A percentile compares a stretch with the other conserved stretches of the same genome.
These are phyloP conservation scores for Rattus rattus DNA, from an alignment of 2,113 vertebrate genomes.

Conservation along the genomic window DNA sequence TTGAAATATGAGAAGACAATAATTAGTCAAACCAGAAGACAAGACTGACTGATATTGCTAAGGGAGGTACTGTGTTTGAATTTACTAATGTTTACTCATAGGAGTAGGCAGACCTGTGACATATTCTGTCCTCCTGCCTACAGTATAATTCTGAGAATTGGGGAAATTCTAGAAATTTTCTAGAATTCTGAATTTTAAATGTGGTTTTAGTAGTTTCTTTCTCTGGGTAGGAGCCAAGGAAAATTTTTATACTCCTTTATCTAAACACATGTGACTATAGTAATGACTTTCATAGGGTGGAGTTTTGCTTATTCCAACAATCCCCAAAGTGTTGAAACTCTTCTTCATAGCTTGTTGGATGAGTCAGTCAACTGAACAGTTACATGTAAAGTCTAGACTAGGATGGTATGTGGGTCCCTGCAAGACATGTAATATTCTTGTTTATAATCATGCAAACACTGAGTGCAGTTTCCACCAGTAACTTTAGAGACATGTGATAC, in stretches of 20 bases:
- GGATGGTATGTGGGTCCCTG: neutral
- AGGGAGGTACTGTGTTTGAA: neutral
- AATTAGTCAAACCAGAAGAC: slow-evolving; percentile 46
- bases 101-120: neutral
- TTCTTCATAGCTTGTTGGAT: neutral
- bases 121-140: slow-evolving; percentile 47
- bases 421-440: neutral
- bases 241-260: neutral
- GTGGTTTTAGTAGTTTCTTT: neutral
- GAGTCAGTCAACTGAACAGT: slow-evolving; percentile 39
- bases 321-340: neutral
- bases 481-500: neutral
- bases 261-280: neutral
- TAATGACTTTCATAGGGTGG: neutral
- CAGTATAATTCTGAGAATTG: slow-evolving; percentile 42
- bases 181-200: slow-evolving; percentile 56
- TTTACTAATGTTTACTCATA: slow-evolving; percentile 49
- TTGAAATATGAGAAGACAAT: slow-evolving; percentile 49
- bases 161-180: slow-evolving; percentile 45
- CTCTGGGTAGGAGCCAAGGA: neutral
- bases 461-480: neutral
- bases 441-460: neutral
- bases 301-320: slow-evolving; percentile 26
- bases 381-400: slow-evolving; percentile 13
- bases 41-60: slow-evolving; percentile 52